These are phyloP conservation scores for Oscheius sp. DNA, from an alignment of 2,888 invertebrate species.

Conservation along the genomic window DNA sequence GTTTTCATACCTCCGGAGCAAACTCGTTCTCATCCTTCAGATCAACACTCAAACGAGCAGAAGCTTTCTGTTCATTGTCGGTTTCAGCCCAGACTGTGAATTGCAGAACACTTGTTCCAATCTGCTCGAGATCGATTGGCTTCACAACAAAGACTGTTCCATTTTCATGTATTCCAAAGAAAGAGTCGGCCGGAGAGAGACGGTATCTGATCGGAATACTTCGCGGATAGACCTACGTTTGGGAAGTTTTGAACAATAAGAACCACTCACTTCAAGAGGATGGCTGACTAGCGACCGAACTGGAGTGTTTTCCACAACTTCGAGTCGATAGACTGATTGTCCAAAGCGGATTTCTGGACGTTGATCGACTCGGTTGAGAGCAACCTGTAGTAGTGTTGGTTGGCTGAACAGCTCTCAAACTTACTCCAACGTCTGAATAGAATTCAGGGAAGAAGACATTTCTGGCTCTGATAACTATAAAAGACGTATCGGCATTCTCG, in stretches of 20 bases:
- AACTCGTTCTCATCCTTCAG: slow-evolving; percentile 67
- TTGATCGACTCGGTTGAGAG: slow-evolving; percentile 43
- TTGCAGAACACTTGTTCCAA: slow-evolving; percentile 22
- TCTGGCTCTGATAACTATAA: slow-evolving; percentile 68
- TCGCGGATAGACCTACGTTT: slow-evolving; percentile 28
- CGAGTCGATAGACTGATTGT: slow-evolving; percentile 62
- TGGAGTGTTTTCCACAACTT: slow-evolving; percentile 61
- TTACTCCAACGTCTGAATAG: slow-evolving; percentile 70
- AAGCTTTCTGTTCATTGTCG: slow-evolving; percentile 41
- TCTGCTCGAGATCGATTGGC: slow-evolving; percentile 32
- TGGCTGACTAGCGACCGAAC: slow-evolving; percentile 53
- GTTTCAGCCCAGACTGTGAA: slow-evolving; percentile 35
- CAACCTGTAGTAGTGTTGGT: slow-evolving; percentile 40
- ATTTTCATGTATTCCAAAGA: slow-evolving; percentile 59
- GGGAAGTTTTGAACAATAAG: neutral
- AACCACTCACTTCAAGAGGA: slow-evolving; percentile 31
- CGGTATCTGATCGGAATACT: slow-evolving; percentile 31
- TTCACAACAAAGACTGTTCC: slow-evolving; percentile 56
- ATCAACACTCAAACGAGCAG: slow-evolving; percentile 49
- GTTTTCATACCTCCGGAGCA: slow-evolving; percentile 57
- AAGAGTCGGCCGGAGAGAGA: slow-evolving; percentile 38
- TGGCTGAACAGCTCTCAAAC: neutral
- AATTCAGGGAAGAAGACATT: slow-evolving; percentile 60
- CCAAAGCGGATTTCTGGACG: slow-evolving; percentile 55
- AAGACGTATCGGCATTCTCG: slow-evolving; percentile 44